A percentile compares a stretch with the other conserved stretches of the same genome.
Evolutionary conservation across 2,888 invertebrate genomes (phyloP).

Genomic region (Sphaeridia pumilis): DNA sequence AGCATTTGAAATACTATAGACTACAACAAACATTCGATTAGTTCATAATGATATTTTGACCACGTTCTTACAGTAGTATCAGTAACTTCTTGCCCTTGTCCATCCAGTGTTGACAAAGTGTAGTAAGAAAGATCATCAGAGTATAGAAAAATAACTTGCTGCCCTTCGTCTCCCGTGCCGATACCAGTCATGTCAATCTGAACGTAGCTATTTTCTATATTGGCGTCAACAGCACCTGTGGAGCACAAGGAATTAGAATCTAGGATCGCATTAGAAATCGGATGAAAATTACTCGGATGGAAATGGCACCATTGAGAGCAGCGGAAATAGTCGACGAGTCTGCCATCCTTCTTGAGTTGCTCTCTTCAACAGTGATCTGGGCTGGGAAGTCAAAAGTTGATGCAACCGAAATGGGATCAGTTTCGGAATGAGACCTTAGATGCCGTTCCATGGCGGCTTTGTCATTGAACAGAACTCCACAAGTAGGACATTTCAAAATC

Average conservation of each 20-base stretch:
- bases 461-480: constrained; percentile 46
- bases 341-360: too few species aligned
- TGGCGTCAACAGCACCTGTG: constrained; percentile 1
- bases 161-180: constrained; percentile 5
- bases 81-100: background rate
- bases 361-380: too few species aligned
- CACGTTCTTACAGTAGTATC: too few species aligned
- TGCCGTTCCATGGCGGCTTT: too few species aligned
- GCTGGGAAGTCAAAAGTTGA: too few species aligned
- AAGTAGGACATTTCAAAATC: constrained; percentile 52
- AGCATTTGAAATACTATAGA: background rate
- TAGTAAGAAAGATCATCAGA: constrained; percentile 18
- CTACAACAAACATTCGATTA: too few species aligned
- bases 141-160: constrained; percentile 24
- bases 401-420: too few species aligned
- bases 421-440: too few species aligned
- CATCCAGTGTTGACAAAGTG: constrained; percentile 2
- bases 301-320: too few species aligned
- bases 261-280: background rate
- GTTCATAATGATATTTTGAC: too few species aligned
- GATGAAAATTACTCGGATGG: background rate
- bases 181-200: constrained; percentile 18
- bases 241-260: too few species aligned
- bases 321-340: too few species aligned
- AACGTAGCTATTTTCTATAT: constrained; percentile 7